Conservation (phyloP, 2,888 invertebrate genomes). For the Spicauda simplicius region DNA sequence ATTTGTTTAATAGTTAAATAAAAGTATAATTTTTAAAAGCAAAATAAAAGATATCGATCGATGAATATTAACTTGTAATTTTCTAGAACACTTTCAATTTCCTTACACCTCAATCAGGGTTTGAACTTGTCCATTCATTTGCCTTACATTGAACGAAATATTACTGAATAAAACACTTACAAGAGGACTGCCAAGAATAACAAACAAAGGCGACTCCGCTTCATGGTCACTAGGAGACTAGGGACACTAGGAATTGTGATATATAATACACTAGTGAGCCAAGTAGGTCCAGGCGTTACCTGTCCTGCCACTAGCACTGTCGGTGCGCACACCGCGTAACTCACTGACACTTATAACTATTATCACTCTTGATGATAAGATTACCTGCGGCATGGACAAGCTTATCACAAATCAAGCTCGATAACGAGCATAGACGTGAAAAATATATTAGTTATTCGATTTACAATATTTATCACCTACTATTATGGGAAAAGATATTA, state of each 20-base stretch:
- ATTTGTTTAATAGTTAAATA: too few relatives aligned
- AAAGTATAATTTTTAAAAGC: too few relatives aligned
- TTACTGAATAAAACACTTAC: constrained; percentile 60
- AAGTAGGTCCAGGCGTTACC: constrained; percentile 65
- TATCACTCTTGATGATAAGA: constrained; percentile 82
- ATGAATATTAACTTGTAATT: too few relatives aligned
- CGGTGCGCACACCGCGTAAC: constrained; percentile 72
- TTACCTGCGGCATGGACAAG: constrained; percentile 73
- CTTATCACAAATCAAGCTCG: constrained; percentile 80
- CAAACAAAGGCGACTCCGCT: constrained; percentile 59
- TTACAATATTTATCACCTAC: constrained; percentile 13
- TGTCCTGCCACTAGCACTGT: constrained; percentile 68
- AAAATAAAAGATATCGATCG: too few relatives aligned
- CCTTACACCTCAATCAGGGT: too few relatives aligned
- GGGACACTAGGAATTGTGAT: constrained; percentile 55
- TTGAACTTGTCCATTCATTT: neutral
- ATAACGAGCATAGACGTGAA: constrained; percentile 69
- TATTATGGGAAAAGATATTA: constrained; percentile 5
- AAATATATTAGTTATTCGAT: constrained; percentile 53
- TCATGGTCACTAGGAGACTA: constrained; percentile 67
- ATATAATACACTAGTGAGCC: constrained; percentile 48
- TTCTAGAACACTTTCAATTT: too few relatives aligned
- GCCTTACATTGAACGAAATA: neutral
- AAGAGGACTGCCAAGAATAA: constrained; percentile 62
- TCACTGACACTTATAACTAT: constrained; percentile 83